Base-by-base conservation (phyloP, 2,888 invertebrate species). In the Cecidostiba fungosa region DNA sequence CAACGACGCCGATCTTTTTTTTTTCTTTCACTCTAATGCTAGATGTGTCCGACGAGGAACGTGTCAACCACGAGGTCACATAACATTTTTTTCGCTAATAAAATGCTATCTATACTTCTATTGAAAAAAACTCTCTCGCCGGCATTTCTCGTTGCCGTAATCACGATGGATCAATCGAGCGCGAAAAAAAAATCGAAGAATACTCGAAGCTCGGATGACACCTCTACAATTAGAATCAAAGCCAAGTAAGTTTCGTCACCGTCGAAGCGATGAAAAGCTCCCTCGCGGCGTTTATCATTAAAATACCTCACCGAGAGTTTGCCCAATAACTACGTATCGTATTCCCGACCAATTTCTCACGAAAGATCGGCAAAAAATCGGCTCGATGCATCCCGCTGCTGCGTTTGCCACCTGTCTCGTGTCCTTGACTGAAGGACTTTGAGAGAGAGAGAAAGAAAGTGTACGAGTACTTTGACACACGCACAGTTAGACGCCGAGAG, bases 401-500 rank as follows among this genome's bases (percentile, higher is more conserved):
- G 59, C 59, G 23, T 66, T 26, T 39, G 39, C 39, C 29, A 73
- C 73, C 36, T 81, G 80, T 59, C 69, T 66, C 69, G 59, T 43
- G 47, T 47, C 78, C 73, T 59, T 59, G 73, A 26, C 29, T 29
- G 62, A 66, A 66, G 62, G 62, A 66, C 62, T 26, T 12, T 54
- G 12, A 23, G 39, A 26, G 12, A 19, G 43, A 36, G 43, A 43
- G 14, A 69, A 59, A 72, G 54, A 73, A 59, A 59, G 72, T 50
- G 43, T 10, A 29, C 43, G 47, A 12, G 69, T 79, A 47, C 77
- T 47, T 69, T 79, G 78, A 78, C 47, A 78, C 77, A 32, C 50
- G 36, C 54, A 26, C 66, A 82, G 76, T 76, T 82, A 69, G 50
- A 54, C 66, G 82, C 81, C 66, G 29, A 54, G 69, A 19, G 19